phyloP scores from a whole-genome alignment of 1,140 invertebrate genomes.

The Chelonus insularis region DNA sequence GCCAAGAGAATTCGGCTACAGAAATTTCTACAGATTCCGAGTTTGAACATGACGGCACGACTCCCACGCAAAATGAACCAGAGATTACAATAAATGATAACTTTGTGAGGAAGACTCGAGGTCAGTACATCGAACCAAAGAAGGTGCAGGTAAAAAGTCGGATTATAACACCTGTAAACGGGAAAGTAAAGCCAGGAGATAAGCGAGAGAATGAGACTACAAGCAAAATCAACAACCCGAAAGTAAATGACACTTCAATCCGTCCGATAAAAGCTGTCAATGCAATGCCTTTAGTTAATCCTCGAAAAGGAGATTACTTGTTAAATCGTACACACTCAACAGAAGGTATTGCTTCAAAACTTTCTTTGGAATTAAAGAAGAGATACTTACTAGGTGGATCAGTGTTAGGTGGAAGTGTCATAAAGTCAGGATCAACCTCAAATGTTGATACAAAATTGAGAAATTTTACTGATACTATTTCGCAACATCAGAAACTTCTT shows the following conservation, averaged over 20 bases:
- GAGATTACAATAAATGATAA: conserved; percentile 69
- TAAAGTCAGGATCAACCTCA: conserved; percentile 83
- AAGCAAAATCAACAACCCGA: neutral
- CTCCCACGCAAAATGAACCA: conserved; percentile 68
- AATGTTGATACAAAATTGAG: conserved; percentile 82
- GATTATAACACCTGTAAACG: conserved; percentile 50
- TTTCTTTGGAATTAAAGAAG: conserved; percentile 82
- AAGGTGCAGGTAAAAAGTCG: conserved; percentile 66
- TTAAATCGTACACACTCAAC: conserved; percentile 81
- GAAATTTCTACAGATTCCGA: conserved; percentile 91
- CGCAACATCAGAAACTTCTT: conserved; percentile 84
- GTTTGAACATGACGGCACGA: conserved; percentile 79
- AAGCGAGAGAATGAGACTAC: neutral
- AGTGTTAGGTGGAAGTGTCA: conserved; percentile 65
- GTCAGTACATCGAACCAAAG: conserved; percentile 58
- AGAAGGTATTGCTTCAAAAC: conserved; percentile 82
- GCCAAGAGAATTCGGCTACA: conserved; percentile 79
- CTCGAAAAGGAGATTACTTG: conserved; percentile 71
- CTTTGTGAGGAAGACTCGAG: conserved; percentile 58
- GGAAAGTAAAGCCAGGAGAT: conserved; percentile 37
- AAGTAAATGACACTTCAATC: conserved; percentile 12
- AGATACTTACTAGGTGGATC: conserved; percentile 76
- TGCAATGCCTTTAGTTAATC: conserved; percentile 57
- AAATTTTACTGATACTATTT: conserved; percentile 81
- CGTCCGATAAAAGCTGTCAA: conserved; percentile 29